Evolutionary conservation across 2,113 vertebrate species (phyloP).

Genomic region (Chiloscyllium plagiosum): DNA sequence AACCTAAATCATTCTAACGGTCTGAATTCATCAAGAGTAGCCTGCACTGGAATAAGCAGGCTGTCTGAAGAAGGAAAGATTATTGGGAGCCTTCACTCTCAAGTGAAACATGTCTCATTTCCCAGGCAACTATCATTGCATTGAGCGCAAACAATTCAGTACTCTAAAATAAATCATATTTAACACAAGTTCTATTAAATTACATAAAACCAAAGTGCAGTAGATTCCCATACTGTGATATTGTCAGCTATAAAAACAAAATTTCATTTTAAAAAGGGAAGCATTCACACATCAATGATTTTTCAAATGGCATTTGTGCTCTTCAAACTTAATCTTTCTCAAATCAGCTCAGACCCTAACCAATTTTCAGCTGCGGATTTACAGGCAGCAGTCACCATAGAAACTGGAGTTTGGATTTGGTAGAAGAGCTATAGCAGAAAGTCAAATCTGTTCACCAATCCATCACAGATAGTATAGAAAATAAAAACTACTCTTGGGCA

Average conservation of each 20-base stretch:
- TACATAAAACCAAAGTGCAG: not conserved
- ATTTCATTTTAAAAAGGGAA: conserved; percentile 11
- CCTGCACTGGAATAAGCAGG: not conserved
- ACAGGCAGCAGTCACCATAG: conserved; percentile 28
- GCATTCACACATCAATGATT: not conserved
- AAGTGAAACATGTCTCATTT: not conserved
- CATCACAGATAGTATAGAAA: not conserved
- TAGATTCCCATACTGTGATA: not conserved
- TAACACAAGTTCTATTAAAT: not conserved
- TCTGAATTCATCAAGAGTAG: not conserved
- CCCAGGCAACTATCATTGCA: not conserved
- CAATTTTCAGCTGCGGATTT: conserved; percentile 22
- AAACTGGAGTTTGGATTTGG: conserved; percentile 18
- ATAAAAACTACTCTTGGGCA: too few species aligned
- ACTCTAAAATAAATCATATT: conserved; percentile 6
- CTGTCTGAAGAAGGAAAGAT: not conserved
- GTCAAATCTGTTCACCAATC: not conserved
- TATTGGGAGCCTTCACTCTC: not conserved
- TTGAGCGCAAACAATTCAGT: not conserved
- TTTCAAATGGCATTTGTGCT: not conserved
- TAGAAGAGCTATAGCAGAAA: not conserved
- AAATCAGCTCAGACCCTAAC: not conserved
- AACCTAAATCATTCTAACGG: not conserved
- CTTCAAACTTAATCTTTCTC: conserved; percentile 27
- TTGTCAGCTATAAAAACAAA: not conserved